phyloP scores from a whole-genome alignment of 2,113 vertebrate species.

The Gnathonemus longibarbis region DNA sequence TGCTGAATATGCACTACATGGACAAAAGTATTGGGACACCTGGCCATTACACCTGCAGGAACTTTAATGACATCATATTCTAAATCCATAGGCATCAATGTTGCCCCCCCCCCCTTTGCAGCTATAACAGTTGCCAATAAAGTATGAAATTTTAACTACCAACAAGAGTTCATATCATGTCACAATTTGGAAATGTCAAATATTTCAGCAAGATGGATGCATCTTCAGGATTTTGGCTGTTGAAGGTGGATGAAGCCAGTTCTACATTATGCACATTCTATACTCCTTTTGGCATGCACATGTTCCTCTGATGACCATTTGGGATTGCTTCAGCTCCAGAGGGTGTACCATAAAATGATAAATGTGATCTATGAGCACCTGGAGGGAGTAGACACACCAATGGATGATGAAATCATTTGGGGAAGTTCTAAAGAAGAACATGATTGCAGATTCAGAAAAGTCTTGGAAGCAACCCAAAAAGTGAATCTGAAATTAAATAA shows the following conservation, averaged over 20 bases:
- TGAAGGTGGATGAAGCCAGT: conserved; percentile 21
- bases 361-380: conserved; percentile 25
- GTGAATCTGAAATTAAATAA: conserved; percentile 16
- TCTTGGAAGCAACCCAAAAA: background rate
- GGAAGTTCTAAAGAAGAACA: conserved; percentile 10
- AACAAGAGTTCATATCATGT: conserved; percentile 22
- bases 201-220: conserved; percentile 28
- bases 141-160: background rate
- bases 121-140: background rate
- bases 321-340: conserved; percentile 18
- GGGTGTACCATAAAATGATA: conserved; percentile 33
- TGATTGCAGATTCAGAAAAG: background rate
- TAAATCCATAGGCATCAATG: too few species aligned
- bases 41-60: too few species aligned
- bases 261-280: conserved; percentile 21
- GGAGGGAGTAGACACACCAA: background rate
- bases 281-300: conserved; percentile 9
- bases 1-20: too few species aligned
- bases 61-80: too few species aligned
- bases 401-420: background rate
- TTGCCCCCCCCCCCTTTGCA: too few species aligned
- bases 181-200: conserved; percentile 23
- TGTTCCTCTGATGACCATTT: conserved; percentile 22
- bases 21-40: too few species aligned
- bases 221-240: conserved; percentile 21